These are phyloP conservation scores for Polyommatus iphigenia DNA, from an alignment of 2,888 invertebrate species.

Conservation along the genomic window DNA sequence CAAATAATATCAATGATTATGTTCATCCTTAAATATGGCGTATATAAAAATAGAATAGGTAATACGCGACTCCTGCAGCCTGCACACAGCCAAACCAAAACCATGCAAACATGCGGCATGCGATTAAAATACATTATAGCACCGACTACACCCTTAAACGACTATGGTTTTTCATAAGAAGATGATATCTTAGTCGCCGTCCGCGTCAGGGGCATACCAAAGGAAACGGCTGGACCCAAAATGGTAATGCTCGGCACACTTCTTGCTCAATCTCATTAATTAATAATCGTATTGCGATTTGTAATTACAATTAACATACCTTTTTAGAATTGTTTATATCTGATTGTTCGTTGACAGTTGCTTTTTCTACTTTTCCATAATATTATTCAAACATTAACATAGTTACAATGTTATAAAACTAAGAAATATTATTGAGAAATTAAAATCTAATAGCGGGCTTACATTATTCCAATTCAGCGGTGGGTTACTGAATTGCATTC, in stretches of 20 bases:
- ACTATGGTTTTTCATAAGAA: slow-evolving; percentile 9
- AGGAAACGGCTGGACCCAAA: not conserved
- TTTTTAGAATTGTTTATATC: slow-evolving; percentile 12
- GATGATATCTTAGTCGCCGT: slow-evolving; percentile 24
- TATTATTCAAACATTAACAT: too few relatives aligned
- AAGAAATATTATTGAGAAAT: too few relatives aligned
- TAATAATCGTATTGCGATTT: slow-evolving; percentile 5
- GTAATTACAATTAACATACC: slow-evolving; percentile 18
- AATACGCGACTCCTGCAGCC: too few relatives aligned
- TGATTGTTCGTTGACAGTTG: not conserved
- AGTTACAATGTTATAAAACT: too few relatives aligned
- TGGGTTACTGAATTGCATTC: too few relatives aligned
- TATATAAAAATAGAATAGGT: too few relatives aligned
- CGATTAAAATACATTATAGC: not conserved
- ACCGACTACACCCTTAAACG: not conserved
- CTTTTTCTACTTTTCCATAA: not conserved
- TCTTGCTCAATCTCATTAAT: not conserved
- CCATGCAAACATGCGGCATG: not conserved
- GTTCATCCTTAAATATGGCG: too few relatives aligned
- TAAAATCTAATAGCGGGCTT: too few relatives aligned
- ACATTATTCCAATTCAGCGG: too few relatives aligned
- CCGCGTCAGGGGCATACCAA: slow-evolving; percentile 9
- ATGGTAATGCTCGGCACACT: slow-evolving; percentile 10
- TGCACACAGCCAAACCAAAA: too few relatives aligned
- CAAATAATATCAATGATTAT: too few relatives aligned